Conservation (phyloP, 2,113 vertebrate genomes). For the Prunella fulvescens region DNA sequence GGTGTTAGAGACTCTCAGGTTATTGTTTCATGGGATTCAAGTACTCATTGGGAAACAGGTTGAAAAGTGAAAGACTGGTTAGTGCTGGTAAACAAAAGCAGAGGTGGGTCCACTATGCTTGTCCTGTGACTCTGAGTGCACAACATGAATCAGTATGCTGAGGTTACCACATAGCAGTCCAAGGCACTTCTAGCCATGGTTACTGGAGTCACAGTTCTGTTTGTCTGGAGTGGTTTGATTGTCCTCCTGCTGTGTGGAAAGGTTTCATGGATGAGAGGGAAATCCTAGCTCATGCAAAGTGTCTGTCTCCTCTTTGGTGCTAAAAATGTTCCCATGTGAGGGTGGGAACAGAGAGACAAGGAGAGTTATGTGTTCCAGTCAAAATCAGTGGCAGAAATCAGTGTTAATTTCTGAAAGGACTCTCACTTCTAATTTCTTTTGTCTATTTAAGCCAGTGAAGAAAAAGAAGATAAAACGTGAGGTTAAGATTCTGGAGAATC, state of each 20-base stretch:
- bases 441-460: slow-evolving; percentile 92
- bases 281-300: not conserved
- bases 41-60: not conserved
- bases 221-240: not conserved
- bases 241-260: not conserved
- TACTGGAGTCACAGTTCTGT: not conserved
- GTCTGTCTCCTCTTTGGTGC: not conserved
- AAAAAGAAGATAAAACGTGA: slow-evolving; percentile 99
- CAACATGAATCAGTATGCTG: not conserved
- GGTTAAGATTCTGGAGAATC: slow-evolving; percentile 98
- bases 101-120: not conserved
- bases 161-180: not conserved
- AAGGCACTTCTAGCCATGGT: not conserved
- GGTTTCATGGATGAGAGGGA: not conserved
- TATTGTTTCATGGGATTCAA: not conserved
- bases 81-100: not conserved
- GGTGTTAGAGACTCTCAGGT: not conserved
- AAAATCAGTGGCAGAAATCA: not conserved
- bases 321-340: not conserved
- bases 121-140: not conserved
- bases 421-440: slow-evolving; percentile 76
- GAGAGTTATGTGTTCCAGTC: not conserved
- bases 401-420: slow-evolving; percentile 55
- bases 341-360: not conserved
- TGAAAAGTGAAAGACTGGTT: not conserved